Evolutionary conservation across 2,113 vertebrate genomes (phyloP).

Genomic region (Coreoperca whiteheadi): DNA sequence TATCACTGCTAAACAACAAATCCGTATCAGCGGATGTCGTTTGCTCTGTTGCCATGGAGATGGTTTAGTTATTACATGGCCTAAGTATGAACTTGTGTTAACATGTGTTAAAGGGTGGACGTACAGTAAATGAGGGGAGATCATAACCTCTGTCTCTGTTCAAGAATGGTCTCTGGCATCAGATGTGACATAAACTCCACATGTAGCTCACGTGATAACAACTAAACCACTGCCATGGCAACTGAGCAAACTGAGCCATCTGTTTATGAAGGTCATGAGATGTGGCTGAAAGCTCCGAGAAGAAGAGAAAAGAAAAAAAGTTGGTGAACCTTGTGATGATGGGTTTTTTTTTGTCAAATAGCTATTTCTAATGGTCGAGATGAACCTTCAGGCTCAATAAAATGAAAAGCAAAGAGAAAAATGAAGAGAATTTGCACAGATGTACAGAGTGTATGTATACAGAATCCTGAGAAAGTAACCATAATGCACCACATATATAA

Average conservation of each 20-base stretch:
- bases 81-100: not conserved
- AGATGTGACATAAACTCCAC: not conserved
- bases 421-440: not conserved
- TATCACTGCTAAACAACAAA: not conserved
- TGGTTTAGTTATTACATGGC: not conserved
- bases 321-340: not conserved
- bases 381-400: not conserved
- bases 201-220: not conserved
- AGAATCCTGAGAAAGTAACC: not conserved
- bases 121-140: too few relatives aligned
- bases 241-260: not conserved
- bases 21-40: not conserved
- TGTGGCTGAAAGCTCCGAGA: not conserved
- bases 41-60: constrained; percentile 1
- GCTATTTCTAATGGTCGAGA: not conserved
- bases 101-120: not conserved
- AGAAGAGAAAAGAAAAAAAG: too few relatives aligned
- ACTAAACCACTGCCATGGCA: not conserved
- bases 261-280: not conserved
- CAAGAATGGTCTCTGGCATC: not conserved
- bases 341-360: not conserved
- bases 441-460: not conserved
- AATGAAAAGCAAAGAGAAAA: not conserved
- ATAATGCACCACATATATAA: constrained; percentile 14
- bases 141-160: not conserved